Conservation (phyloP, 2,888 invertebrate species). For the Xylota sylvarum region DNA sequence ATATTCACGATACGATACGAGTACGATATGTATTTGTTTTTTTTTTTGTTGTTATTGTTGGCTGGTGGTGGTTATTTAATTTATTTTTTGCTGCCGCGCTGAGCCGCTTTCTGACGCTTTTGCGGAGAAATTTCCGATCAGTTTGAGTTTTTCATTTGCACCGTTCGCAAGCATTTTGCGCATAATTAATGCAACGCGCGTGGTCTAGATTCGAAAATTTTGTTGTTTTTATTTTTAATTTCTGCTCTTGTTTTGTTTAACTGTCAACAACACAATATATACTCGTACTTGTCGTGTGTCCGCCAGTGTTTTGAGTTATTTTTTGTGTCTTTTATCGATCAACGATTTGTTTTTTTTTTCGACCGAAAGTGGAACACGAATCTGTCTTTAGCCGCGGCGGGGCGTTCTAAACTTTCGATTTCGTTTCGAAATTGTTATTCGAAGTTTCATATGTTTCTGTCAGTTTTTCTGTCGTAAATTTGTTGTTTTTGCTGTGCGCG, state of each 20-base stretch:
- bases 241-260: constrained; percentile 4
- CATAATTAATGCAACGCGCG: constrained; percentile 75
- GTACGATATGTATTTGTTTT: constrained; percentile 12
- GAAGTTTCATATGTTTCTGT: constrained; percentile 14
- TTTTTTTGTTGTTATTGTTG: constrained; percentile 46
- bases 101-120: constrained; percentile 71
- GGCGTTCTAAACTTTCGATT: constrained; percentile 72
- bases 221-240: neutral
- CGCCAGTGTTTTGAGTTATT: neutral
- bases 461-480: constrained; percentile 5
- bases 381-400: constrained; percentile 46
- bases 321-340: constrained; percentile 11
- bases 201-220: constrained; percentile 35
- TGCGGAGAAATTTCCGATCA: constrained; percentile 84
- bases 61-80: constrained; percentile 10
- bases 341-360: constrained; percentile 14
- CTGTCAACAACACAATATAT: neutral
- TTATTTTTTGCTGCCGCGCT: constrained; percentile 39
- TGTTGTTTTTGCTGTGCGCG: constrained; percentile 6
- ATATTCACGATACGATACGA: constrained; percentile 24
- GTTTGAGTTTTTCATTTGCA: constrained; percentile 84
- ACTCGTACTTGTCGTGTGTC: neutral
- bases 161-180: constrained; percentile 81
- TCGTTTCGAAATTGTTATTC: constrained; percentile 62
- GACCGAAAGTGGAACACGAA: constrained; percentile 65